Percentiles rank a stretch among this genome's conserved stretches.
phyloP scores from a whole-genome alignment of 1,140 invertebrate species.

The Lepidurus packardi region DNA sequence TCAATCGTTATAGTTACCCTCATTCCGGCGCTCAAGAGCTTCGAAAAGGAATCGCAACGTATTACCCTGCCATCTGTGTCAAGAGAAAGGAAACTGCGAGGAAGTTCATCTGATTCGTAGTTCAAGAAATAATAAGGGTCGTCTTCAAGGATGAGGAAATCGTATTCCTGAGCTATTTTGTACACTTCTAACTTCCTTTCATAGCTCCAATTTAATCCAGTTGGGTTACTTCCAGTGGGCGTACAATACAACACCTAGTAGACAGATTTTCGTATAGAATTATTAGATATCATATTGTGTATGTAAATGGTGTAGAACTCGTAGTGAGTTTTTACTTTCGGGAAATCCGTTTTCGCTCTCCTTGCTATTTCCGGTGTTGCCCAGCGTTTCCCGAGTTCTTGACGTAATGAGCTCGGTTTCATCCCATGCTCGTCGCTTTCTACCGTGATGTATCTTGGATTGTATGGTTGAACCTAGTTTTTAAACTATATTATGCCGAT shows the following conservation, averaged over 20 bases:
- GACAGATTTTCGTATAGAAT: no score
- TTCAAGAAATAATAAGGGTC: slow-evolving; percentile 6
- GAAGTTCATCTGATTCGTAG: neutral
- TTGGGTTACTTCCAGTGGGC: neutral
- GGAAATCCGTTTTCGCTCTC: neutral
- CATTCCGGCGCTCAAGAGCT: neutral
- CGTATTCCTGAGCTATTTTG: slow-evolving; percentile 2
- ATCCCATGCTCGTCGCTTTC: neutral
- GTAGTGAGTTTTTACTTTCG: neutral
- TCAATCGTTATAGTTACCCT: neutral
- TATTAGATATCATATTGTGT: no score
- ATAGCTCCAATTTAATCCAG: neutral
- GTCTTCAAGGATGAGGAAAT: neutral
- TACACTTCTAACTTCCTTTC: neutral
- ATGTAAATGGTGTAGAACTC: neutral
- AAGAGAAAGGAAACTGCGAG: neutral
- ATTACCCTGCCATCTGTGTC: slow-evolving; percentile 2
- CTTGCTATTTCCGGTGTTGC: neutral
- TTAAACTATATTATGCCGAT: neutral
- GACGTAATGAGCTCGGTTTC: neutral
- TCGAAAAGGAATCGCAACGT: neutral
- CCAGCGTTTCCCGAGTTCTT: neutral
- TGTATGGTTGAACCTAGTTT: neutral
- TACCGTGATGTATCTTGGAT: neutral
- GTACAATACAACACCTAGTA: neutral